These are phyloP conservation scores for Caloenas nicobarica DNA, from an alignment of 2,113 vertebrate genomes.

Conservation along the genomic window DNA sequence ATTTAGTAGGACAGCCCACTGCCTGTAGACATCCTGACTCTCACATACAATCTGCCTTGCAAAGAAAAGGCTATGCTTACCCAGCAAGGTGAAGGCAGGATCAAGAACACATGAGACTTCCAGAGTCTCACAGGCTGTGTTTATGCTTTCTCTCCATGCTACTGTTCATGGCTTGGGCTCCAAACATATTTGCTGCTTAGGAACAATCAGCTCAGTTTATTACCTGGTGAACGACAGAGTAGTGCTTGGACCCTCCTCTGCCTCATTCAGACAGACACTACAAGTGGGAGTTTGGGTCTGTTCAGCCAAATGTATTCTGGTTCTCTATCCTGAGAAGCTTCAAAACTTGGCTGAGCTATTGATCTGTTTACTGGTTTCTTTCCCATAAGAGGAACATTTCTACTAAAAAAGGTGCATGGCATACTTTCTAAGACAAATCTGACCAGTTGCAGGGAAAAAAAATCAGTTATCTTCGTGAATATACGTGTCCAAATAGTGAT, in stretches of 20 bases:
- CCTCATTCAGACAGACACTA: not conserved
- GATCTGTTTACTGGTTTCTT: not conserved
- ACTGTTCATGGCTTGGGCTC: accelerated
- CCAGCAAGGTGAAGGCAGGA: not conserved
- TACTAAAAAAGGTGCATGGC: not conserved
- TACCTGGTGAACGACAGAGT: not conserved
- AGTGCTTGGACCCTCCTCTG: not conserved
- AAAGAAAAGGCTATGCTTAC: not conserved
- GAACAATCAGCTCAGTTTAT: not conserved
- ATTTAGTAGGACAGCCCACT: not conserved
- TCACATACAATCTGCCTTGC: not conserved
- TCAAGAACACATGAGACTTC: not conserved
- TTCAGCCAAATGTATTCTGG: not conserved
- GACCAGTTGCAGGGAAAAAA: not conserved
- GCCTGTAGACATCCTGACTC: not conserved
- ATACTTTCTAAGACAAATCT: not conserved
- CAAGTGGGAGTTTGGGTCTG: not conserved
- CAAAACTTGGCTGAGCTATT: not conserved
- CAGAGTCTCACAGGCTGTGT: not conserved
- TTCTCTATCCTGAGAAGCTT: not conserved
- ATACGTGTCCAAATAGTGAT: not conserved
- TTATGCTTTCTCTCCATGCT: not conserved
- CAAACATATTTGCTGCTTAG: not conserved
- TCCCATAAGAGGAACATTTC: not conserved
- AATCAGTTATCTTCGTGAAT: not conserved